A percentile compares a stretch with the other conserved stretches of the same genome.
Evolutionary conservation across 2,797 vertebrate species (phyloP).

Genomic region (Tauraco hartlaubi): DNA sequence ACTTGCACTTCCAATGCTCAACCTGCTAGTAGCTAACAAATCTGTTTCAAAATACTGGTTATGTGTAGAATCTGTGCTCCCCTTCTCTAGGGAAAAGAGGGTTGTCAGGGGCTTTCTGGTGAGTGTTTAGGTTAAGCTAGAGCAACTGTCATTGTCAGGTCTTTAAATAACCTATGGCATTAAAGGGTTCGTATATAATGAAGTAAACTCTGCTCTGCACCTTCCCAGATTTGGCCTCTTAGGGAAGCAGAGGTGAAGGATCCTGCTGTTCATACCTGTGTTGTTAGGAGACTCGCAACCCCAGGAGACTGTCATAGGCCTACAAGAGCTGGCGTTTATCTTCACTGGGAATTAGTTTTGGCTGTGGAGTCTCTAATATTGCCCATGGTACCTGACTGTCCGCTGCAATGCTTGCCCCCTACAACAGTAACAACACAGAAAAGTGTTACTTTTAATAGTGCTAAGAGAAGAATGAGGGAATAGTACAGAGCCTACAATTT

Average conservation of each 20-base stretch:
- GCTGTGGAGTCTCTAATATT: not conserved
- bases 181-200: not conserved
- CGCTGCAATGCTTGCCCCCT: accelerated
- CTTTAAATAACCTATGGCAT: not conserved
- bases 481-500: accelerated
- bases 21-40: not conserved
- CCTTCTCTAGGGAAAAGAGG: not conserved
- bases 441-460: accelerated
- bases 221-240: not conserved
- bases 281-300: not conserved
- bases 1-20: not conserved
- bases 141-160: not conserved
- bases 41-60: not conserved
- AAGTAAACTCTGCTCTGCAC: not conserved
- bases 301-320: not conserved
- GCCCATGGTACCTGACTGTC: not conserved
- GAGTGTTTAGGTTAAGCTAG: not conserved
- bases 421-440: not conserved
- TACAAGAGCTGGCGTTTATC: not conserved
- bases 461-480: not conserved
- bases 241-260: not conserved
- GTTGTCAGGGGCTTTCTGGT: not conserved
- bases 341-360: not conserved
- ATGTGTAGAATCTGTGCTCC: not conserved
- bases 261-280: not conserved